phyloP scores from a whole-genome alignment of 1,140 invertebrate species.

The Steinernema khuongi region DNA sequence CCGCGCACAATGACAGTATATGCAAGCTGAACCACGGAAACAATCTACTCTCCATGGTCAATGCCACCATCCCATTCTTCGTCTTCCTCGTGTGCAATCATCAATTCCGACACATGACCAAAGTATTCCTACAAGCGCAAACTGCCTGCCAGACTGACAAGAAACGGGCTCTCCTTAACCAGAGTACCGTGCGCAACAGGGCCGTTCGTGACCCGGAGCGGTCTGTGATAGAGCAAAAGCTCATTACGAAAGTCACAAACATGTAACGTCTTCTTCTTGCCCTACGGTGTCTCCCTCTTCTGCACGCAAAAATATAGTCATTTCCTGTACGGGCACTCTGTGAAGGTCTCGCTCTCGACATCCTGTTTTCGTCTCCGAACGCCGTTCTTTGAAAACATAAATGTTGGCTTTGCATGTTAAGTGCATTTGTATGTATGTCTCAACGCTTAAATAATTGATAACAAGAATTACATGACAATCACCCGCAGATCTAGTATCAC shows the following conservation, averaged over 20 bases:
- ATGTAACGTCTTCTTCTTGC: no score
- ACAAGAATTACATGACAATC: background rate
- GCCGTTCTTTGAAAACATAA: no score
- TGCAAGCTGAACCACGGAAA: conserved; percentile 53
- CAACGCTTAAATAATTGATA: no score
- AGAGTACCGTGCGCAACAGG: conserved; percentile 29
- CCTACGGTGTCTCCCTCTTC: no score
- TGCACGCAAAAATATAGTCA: no score
- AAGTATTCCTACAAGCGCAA: conserved; percentile 45
- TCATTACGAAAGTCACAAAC: conserved; percentile 34
- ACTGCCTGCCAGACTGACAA: conserved; percentile 30
- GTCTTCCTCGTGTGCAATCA: conserved; percentile 53
- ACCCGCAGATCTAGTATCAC: background rate
- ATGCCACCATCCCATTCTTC: conserved; percentile 57
- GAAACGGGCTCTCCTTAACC: conserved; percentile 29
- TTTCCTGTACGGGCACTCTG: no score
- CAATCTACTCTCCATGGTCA: conserved; percentile 52
- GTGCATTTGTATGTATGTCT: no score
- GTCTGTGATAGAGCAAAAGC: conserved; percentile 33
- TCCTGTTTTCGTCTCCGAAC: no score
- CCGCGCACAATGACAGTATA: conserved; percentile 34
- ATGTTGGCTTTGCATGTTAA: no score
- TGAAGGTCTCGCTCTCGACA: no score
- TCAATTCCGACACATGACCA: conserved; percentile 54
- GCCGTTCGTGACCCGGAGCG: conserved; percentile 20